Conservation (phyloP, 2,113 vertebrate genomes). For the Passer montanus region DNA sequence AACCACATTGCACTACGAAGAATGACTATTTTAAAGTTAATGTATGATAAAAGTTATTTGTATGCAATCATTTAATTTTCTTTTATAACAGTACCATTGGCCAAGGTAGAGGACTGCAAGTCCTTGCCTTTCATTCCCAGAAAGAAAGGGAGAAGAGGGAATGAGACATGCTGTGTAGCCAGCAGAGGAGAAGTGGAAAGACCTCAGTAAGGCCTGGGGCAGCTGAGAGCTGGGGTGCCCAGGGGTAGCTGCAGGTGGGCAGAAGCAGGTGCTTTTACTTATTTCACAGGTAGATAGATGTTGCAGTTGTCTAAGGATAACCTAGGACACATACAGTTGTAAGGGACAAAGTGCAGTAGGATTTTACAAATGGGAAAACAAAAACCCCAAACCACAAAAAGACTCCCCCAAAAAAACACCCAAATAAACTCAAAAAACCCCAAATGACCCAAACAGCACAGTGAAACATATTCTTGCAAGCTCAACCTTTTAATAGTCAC, state of each 20-base stretch:
- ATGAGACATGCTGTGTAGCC: not conserved
- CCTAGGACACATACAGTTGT: not conserved
- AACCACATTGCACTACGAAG: not conserved
- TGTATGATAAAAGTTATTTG: not conserved
- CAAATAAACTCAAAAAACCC: not conserved
- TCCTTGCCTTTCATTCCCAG: not conserved
- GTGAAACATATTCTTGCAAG: not conserved
- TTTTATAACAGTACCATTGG: not conserved
- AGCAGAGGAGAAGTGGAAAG: not conserved
- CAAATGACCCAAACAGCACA: not conserved
- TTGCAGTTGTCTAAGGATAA: not conserved
- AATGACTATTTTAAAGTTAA: not conserved
- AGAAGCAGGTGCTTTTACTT: not conserved
- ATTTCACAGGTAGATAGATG: not conserved
- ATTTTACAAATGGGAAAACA: not conserved
- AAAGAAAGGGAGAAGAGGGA: not conserved
- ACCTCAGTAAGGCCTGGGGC: not conserved
- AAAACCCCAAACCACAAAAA: not conserved
- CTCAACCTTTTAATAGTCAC: not conserved
- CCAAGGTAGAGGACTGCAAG: not conserved
- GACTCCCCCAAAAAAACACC: not conserved
- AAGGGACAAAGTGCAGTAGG: not conserved
- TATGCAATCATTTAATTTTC: not conserved
- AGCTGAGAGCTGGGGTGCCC: rapidly evolving
- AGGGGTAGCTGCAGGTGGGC: not conserved